Evolutionary conservation across 2,888 invertebrate genomes (phyloP), one percentile per base, ranked within the genome.

Genomic region (Macaria liturata): DNA sequence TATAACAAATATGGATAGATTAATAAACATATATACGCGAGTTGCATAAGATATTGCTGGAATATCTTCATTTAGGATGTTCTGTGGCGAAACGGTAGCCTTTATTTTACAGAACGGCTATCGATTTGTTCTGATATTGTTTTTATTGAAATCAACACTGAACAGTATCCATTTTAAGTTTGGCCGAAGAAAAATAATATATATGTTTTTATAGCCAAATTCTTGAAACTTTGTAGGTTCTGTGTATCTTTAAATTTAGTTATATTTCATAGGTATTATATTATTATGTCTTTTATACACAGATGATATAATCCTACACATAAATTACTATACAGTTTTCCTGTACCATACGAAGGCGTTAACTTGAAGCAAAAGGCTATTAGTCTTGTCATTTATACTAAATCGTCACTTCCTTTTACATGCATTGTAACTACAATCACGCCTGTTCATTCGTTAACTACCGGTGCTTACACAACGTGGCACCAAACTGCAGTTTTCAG

Each of bases 1-100:
- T 59, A 56, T 48, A 9, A 62, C 71, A 58, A 76, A 81, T 78
- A 79, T 76, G 80, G 79, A 59, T 65, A 69, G 72, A 72, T 73
- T 69, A 72, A 59, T 59, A 59, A 71, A 71, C 20, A 20, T 2
- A 20, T 20, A 2, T 70, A 74, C 32, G 46, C 46, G 62, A 59
- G 71, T 72, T 71, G 65, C 71, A 69, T 61, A 71, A 61, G 47
- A 56, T 55, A 71, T 69, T 51, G 54, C 54, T 57, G 53, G 54
- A 48, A 52, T 57, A 56, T 44, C 42, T 62, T 51, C 7, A 20
- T 54, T 46, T 32, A 31, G 57, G 45, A 44, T 61, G 46, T 8
- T 3, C 30, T 43, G 30, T 59, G 54, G 37, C 51, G 59, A 42
- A 57, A 57, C n/a, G 5, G 42, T 42, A 42, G 42, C 42, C 9